Evolutionary conservation across 1,140 invertebrate genomes (phyloP), one percentile per base, ranked within the genome.

Genomic region (Tetraneura akinire): DNA sequence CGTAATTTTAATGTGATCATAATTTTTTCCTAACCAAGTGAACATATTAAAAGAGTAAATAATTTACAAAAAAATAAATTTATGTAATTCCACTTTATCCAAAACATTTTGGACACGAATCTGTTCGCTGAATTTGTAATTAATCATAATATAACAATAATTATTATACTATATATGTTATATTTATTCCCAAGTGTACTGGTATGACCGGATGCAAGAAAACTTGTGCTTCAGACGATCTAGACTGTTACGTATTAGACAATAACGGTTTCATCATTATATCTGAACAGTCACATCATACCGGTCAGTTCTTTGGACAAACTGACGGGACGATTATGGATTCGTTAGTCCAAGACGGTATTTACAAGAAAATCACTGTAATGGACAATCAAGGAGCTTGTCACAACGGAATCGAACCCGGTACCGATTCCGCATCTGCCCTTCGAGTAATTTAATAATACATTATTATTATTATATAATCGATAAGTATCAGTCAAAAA

Each of bases 311-410:
- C 86, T 97, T 97, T 84, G 95, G 95, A 0, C 94, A 96, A 85
- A 92, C 96, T 62, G 95, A 97, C 85, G 94, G 94, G n/a, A 96
- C 94, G 1, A 94, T 97, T 64, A 96, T 97, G 93, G 93, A 96
- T 85, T 95, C 93, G 0, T 86, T 97, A 37, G 94, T 97, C 0
- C 93, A 96, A 84, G 93, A 95, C 83, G 90, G 91, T 80, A 96
- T 97, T 82, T 97, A 95, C 85, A 93, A 88, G 83, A 93, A 93
- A 86, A 90, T 96, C 0, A 90, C 91, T 0, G 90, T 96, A 0
- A 92, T 92, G 82, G 94, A 97, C 84, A 95, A 96, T 86, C 95
- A 97, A 86, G 95, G 93, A 0, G 88, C 92, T 10, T 96, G 94
- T 84, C 90, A 91, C 0, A 93, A 95, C 82, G 90, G 90, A 18